Evolutionary conservation across 2,888 invertebrate species (phyloP).

Genomic region (Thymelicus sylvestris): DNA sequence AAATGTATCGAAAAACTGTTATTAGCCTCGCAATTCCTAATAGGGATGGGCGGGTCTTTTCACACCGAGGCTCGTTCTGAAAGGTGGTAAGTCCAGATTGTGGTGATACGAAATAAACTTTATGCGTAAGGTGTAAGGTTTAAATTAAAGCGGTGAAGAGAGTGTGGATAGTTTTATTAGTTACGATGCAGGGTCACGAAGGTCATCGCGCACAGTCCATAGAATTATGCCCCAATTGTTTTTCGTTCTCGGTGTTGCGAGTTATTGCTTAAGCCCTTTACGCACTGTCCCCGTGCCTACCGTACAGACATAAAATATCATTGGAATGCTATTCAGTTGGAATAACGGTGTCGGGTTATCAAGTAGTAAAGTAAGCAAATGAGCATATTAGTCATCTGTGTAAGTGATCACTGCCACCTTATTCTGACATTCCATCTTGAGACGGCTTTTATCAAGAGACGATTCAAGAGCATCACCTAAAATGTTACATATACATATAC

Average conservation of each 20-base stretch:
- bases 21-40: slow-evolving; percentile 51
- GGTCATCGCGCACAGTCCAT: slow-evolving; percentile 58
- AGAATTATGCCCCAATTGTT: slow-evolving; percentile 79
- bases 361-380: too few species aligned
- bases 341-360: too few species aligned
- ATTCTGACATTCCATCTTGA: too few species aligned
- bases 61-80: background rate
- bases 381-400: too few species aligned
- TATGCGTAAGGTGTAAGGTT: slow-evolving; percentile 15
- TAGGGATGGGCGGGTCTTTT: slow-evolving; percentile 57
- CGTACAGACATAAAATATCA: background rate
- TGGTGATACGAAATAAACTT: slow-evolving; percentile 8
- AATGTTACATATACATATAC: too few species aligned
- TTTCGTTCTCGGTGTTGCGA: slow-evolving; percentile 59
- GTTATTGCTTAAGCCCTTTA: slow-evolving; percentile 31
- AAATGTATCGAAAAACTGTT: slow-evolving; percentile 37
- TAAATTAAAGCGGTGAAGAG: slow-evolving; percentile 5
- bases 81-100: background rate
- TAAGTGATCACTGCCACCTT: too few species aligned
- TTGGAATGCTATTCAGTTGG: too few species aligned
- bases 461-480: too few species aligned
- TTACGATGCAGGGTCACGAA: slow-evolving; percentile 46
- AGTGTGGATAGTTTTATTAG: slow-evolving; percentile 38
- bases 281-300: slow-evolving; percentile 5
- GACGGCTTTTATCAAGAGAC: too few species aligned